Percentiles rank a stretch among this genome's conserved stretches.
Evolutionary conservation across 2,797 vertebrate species (phyloP).

Genomic region (Argentina silus): DNA sequence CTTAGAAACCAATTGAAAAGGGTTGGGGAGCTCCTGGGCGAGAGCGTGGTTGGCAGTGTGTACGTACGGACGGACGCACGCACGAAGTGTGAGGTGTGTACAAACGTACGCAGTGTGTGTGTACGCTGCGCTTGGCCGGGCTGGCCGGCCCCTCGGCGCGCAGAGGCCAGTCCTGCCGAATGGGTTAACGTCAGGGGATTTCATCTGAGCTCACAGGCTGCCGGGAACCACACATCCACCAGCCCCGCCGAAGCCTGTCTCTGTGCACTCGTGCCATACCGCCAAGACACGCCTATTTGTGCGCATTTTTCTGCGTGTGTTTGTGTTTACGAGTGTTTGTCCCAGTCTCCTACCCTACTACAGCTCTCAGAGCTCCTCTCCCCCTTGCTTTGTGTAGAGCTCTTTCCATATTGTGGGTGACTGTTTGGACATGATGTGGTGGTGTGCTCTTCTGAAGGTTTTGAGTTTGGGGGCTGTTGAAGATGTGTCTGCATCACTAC

Average conservation of each 20-base stretch:
- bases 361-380: background rate
- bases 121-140: constrained; percentile 3
- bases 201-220: constrained; percentile 37
- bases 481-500: background rate
- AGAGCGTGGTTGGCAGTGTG: background rate
- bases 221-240: background rate
- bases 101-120: constrained; percentile 15
- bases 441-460: background rate
- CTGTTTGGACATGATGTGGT: background rate
- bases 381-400: background rate
- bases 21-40: constrained; percentile 29
- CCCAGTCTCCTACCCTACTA: background rate
- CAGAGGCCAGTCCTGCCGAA: constrained; percentile 24
- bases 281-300: constrained; percentile 7
- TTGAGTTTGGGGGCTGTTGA: background rate
- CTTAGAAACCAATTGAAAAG: constrained; percentile 44
- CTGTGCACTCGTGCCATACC: background rate
- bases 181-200: constrained; percentile 41
- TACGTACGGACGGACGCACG: too few relatives aligned
- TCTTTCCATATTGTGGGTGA: background rate
- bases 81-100: too few relatives aligned
- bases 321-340: constrained; percentile 5
- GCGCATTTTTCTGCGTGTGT: constrained; percentile 3
- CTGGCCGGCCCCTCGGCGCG: background rate
- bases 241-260: constrained; percentile 21